Percentiles rank a stretch among this genome's conserved stretches.
Conservation (phyloP, 2,888 invertebrate genomes). For the Eristalinus aeneus region DNA sequence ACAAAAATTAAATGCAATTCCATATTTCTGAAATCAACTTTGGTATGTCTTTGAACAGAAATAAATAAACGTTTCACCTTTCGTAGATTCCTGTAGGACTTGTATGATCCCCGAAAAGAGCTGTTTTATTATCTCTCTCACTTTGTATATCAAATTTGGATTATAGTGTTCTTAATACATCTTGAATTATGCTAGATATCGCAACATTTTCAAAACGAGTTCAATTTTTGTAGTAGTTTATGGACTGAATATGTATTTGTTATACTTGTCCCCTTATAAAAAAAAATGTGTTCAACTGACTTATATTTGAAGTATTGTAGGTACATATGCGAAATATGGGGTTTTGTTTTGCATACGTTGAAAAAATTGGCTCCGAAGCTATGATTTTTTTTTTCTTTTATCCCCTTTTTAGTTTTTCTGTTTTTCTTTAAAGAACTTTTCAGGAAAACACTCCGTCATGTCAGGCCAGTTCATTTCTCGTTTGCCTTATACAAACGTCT, state of each 20-base stretch:
- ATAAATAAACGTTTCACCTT: neutral
- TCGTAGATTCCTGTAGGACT: conserved; percentile 1
- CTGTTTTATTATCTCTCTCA: neutral
- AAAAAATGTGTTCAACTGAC: neutral
- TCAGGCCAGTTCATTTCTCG: too few species aligned
- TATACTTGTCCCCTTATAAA: neutral
- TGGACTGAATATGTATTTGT: neutral
- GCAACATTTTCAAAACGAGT: neutral
- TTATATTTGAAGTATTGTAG: neutral
- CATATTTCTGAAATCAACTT: neutral
- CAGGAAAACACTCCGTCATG: too few species aligned
- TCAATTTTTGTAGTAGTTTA: neutral
- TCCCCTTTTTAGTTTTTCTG: neutral
- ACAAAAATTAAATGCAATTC: neutral
- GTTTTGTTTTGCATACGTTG: neutral
- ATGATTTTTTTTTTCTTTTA: neutral
- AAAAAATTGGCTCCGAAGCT: neutral
- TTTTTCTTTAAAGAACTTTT: too few species aligned
- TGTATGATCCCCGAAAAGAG: neutral
- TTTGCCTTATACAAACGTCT: too few species aligned
- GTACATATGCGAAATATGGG: too few species aligned
- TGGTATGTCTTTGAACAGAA: neutral
- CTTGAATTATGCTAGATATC: neutral
- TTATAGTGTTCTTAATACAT: neutral
- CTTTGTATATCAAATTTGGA: neutral